A percentile compares a stretch with the other conserved stretches of the same genome.
Conservation (phyloP, 2,797 vertebrate genomes). For the Phrynocephalus forsythii region DNA sequence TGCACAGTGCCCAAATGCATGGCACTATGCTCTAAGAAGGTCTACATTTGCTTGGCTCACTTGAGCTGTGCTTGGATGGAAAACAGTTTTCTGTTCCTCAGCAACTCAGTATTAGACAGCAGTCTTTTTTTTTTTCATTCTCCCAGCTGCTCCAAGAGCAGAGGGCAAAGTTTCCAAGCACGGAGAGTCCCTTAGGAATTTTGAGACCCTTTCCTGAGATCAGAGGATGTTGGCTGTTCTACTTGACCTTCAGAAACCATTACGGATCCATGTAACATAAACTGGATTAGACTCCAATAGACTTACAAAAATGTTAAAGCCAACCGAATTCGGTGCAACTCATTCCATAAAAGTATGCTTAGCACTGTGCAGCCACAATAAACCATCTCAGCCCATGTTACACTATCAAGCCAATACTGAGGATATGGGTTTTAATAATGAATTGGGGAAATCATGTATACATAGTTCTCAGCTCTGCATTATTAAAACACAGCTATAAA, state of each 20-base stretch:
- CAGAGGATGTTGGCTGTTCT: neutral
- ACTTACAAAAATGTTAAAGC: neutral
- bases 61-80: neutral
- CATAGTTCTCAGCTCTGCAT: neutral
- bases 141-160: neutral
- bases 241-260: neutral
- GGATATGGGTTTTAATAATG: neutral
- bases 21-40: neutral
- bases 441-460: constrained; percentile 2
- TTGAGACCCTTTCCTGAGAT: neutral
- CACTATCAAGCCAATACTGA: neutral
- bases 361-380: neutral
- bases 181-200: neutral
- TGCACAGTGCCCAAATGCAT: neutral
- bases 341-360: neutral
- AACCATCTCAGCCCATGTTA: neutral
- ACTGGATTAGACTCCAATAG: neutral
- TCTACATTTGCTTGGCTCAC: neutral
- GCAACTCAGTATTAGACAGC: neutral
- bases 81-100: neutral
- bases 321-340: neutral
- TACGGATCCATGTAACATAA: neutral
- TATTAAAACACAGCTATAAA: neutral
- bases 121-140: neutral
- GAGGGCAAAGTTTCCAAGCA: neutral